These are phyloP conservation scores for Zaprionus gabonicus DNA, from an alignment of 1,140 invertebrate species.

Conservation along the genomic window DNA sequence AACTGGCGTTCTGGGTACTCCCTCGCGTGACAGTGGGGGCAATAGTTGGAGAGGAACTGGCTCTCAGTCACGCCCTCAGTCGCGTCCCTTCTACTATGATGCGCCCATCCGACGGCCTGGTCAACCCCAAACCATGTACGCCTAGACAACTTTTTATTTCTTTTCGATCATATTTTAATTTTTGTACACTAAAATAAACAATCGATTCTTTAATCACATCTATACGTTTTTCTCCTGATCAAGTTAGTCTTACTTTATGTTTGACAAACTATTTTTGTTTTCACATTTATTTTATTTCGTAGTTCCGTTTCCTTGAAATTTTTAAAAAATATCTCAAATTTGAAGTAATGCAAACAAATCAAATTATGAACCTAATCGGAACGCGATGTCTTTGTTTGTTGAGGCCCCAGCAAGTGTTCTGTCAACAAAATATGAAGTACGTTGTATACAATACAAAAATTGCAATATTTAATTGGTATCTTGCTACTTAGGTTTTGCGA, in stretches of 20 bases:
- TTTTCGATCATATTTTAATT: slow-evolving; percentile 5
- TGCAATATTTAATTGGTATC: background rate
- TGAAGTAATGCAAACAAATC: slow-evolving; percentile 15
- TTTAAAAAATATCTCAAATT: background rate
- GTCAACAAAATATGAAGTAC: slow-evolving; percentile 31
- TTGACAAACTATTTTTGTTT: background rate
- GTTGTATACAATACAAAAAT: background rate
- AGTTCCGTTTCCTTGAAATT: background rate
- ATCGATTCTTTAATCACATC: background rate
- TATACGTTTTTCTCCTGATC: background rate
- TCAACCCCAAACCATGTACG: slow-evolving; percentile 59
- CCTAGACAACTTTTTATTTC: slow-evolving; percentile 26
- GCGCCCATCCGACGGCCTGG: slow-evolving; percentile 41
- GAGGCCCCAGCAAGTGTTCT: slow-evolving; percentile 2
- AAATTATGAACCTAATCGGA: background rate
- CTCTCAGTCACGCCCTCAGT: background rate
- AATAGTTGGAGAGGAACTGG: slow-evolving; percentile 36
- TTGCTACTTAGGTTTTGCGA: slow-evolving; percentile 15
- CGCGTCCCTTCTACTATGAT: slow-evolving; percentile 56
- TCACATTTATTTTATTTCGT: background rate
- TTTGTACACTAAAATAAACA: slow-evolving; percentile 10
- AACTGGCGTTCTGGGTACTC: slow-evolving; percentile 11
- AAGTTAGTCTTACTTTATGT: slow-evolving; percentile 1
- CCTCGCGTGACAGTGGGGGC: slow-evolving; percentile 60
- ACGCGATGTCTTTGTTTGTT: slow-evolving; percentile 4